Conservation (phyloP, 1,140 invertebrate species). For the Bicyclus anynana region DNA sequence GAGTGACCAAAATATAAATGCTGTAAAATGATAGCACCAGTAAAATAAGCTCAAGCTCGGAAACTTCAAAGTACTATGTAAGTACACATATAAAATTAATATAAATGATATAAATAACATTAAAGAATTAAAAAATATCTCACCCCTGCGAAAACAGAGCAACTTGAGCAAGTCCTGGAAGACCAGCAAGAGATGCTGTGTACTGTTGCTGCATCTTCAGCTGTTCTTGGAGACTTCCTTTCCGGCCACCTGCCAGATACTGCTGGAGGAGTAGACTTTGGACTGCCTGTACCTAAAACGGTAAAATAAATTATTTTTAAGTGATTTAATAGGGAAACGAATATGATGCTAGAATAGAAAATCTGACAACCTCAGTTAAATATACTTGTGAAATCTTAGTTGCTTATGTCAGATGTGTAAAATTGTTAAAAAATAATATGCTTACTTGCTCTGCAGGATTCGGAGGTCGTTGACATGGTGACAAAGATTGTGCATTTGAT, state of each 20-base stretch:
- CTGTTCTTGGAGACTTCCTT: slow-evolving; percentile 68
- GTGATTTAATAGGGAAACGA: too few relatives aligned
- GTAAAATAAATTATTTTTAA: neutral
- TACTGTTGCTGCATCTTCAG: slow-evolving; percentile 73
- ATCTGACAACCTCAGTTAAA: too few relatives aligned
- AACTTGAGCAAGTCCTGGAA: slow-evolving; percentile 67
- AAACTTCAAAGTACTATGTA: too few relatives aligned
- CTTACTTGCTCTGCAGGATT: slow-evolving; percentile 68
- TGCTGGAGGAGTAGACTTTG: slow-evolving; percentile 74
- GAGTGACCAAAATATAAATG: too few relatives aligned
- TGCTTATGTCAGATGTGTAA: too few relatives aligned
- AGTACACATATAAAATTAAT: neutral
- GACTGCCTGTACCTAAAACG: slow-evolving; percentile 65
- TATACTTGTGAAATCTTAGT: too few relatives aligned
- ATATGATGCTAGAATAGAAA: too few relatives aligned
- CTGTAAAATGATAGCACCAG: too few relatives aligned
- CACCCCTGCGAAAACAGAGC: slow-evolving; percentile 70
- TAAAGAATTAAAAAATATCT: slow-evolving; percentile 18
- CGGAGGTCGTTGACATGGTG: slow-evolving; percentile 56
- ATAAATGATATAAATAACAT: neutral
- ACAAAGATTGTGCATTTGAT: slow-evolving; percentile 52
- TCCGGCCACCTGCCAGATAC: slow-evolving; percentile 64
- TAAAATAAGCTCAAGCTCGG: too few relatives aligned
- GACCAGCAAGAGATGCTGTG: slow-evolving; percentile 57
- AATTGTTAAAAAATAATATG: too few relatives aligned